A percentile compares a stretch with the other conserved stretches of the same genome.
Conservation (phyloP, 2,888 invertebrate genomes). For the Chalcosyrphus nemorum region DNA sequence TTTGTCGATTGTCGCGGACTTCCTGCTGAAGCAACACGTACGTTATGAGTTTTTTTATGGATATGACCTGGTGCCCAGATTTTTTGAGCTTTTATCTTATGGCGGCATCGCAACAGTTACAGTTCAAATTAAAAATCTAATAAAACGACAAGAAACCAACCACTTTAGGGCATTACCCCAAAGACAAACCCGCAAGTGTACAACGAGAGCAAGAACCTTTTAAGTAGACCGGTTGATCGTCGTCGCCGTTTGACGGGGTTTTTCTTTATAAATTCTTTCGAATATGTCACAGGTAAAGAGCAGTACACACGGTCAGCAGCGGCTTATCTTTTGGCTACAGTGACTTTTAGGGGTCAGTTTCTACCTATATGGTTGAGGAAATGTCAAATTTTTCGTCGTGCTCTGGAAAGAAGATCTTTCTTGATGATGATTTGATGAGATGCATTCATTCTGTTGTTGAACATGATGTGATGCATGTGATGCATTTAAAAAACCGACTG, state of each 20-base stretch:
- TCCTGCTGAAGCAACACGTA: slow-evolving; percentile 49
- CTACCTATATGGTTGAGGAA: slow-evolving; percentile 2
- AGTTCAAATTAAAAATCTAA: slow-evolving; percentile 48
- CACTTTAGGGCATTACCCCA: slow-evolving; percentile 40
- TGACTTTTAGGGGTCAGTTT: slow-evolving; percentile 52
- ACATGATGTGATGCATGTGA: not conserved
- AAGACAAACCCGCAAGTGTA: not conserved
- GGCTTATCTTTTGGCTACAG: slow-evolving; percentile 48
- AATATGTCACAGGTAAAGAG: slow-evolving; percentile 26
- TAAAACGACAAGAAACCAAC: slow-evolving; percentile 7
- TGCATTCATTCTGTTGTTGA: slow-evolving; percentile 28
- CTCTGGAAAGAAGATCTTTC: slow-evolving; percentile 43
- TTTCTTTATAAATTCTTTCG: slow-evolving; percentile 42
- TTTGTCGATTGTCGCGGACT: slow-evolving; percentile 48
- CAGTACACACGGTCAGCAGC: slow-evolving; percentile 30
- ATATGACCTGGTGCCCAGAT: slow-evolving; percentile 67
- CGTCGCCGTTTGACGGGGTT: slow-evolving; percentile 9
- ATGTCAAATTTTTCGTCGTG: slow-evolving; percentile 30
- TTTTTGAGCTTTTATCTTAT: slow-evolving; percentile 51
- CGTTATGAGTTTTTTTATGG: slow-evolving; percentile 53
- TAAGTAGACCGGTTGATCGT: slow-evolving; percentile 56
- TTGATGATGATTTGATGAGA: slow-evolving; percentile 7
- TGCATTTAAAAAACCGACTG: not conserved
- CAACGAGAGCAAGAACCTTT: slow-evolving; percentile 65
- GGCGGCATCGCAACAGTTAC: slow-evolving; percentile 67